Evolutionary conservation across 2,113 vertebrate species (phyloP).

Genomic region (Odontesthes bonariensis): DNA sequence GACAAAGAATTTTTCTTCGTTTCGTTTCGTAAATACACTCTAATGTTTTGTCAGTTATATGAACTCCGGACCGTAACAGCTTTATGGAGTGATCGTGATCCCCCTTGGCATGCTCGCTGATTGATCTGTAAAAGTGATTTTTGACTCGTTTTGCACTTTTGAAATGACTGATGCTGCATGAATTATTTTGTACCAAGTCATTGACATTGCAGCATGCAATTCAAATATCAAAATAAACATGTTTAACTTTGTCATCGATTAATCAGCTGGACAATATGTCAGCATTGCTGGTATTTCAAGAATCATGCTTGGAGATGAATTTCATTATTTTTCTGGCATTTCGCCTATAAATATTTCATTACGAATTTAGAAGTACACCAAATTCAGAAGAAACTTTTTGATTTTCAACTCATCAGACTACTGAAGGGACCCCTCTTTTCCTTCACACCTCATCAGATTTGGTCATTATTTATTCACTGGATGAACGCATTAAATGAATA

Average conservation of each 20-base stretch:
- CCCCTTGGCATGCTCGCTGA: slow-evolving; percentile 75
- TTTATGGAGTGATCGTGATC: slow-evolving; percentile 64
- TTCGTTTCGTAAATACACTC: slow-evolving; percentile 37
- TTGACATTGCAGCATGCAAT: slow-evolving; percentile 77
- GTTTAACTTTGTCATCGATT: slow-evolving; percentile 47
- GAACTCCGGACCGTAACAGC: slow-evolving; percentile 45
- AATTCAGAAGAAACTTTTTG: background rate
- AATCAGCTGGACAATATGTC: background rate
- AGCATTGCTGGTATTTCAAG: background rate
- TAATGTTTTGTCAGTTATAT: slow-evolving; percentile 69
- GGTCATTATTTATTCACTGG: slow-evolving; percentile 10
- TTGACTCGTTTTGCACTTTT: slow-evolving; percentile 82
- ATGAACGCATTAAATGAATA: slow-evolving; percentile 15
- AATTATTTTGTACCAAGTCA: slow-evolving; percentile 80
- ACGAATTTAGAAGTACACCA: background rate
- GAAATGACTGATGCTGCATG: slow-evolving; percentile 82
- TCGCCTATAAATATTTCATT: background rate
- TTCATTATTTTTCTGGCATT: background rate
- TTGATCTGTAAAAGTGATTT: slow-evolving; percentile 70
- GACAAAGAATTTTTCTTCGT: slow-evolving; percentile 61
- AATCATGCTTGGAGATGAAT: background rate
- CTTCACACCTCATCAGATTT: slow-evolving; percentile 5
- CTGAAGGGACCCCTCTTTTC: slow-evolving; percentile 3
- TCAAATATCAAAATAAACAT: slow-evolving; percentile 61
- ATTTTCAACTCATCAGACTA: slow-evolving; percentile 6